Evolutionary conservation across 2,113 vertebrate genomes (phyloP).

Genomic region (Bambusicola thoracicus): DNA sequence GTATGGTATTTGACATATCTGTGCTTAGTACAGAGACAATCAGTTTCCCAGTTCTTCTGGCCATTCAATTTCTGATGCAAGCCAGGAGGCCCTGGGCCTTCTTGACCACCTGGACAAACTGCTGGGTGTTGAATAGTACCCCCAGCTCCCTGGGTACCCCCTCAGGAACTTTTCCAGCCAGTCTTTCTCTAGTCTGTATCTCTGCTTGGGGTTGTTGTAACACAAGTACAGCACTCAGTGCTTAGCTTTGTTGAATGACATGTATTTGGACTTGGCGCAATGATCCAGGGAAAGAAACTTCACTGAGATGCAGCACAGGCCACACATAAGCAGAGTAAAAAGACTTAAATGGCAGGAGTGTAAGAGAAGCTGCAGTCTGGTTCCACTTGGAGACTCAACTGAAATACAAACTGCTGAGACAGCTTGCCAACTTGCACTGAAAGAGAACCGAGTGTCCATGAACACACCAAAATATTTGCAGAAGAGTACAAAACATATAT

Average conservation of each 20-base stretch:
- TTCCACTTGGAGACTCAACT: slow-evolving; percentile 42
- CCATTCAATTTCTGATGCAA: neutral
- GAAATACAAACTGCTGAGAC: slow-evolving; percentile 67
- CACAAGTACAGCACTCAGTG: neutral
- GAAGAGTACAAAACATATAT: neutral
- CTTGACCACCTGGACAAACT: neutral
- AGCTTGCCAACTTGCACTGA: neutral
- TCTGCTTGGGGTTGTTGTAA: neutral
- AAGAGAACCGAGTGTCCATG: slow-evolving; percentile 8
- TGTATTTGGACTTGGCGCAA: neutral
- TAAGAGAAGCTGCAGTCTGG: slow-evolving; percentile 33
- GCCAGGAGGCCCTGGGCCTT: neutral
- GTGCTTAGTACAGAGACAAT: neutral
- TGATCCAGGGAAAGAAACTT: neutral
- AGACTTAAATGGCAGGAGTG: neutral
- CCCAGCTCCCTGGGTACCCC: no score
- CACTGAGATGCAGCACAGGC: neutral
- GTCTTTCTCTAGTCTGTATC: neutral
- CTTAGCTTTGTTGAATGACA: neutral
- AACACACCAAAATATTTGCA: neutral
- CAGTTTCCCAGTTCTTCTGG: neutral
- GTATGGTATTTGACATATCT: neutral
- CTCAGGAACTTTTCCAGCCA: neutral
- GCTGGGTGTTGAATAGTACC: neutral
- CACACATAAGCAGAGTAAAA: slow-evolving; percentile 36